Conservation (phyloP, 2,113 vertebrate species). For the Zapornia atra region DNA sequence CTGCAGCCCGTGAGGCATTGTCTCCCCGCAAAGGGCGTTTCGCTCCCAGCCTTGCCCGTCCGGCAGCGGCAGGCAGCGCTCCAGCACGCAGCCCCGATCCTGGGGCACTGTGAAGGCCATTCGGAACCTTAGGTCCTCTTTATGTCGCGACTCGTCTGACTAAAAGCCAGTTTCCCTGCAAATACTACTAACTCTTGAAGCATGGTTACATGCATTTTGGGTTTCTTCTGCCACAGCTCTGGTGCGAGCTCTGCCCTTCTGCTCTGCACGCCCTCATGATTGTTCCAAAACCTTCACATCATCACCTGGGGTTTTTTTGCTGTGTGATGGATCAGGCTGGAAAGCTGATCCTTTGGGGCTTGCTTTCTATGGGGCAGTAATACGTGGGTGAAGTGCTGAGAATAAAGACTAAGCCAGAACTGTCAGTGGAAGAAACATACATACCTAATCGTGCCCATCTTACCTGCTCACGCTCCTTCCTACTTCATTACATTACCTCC, state of each 20-base stretch:
- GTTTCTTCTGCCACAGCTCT: not conserved
- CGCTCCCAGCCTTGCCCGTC: too few species aligned
- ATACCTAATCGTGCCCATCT: not conserved
- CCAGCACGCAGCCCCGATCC: rapidly evolving
- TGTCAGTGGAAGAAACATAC: not conserved
- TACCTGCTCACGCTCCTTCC: not conserved
- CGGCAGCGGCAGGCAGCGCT: rapidly evolving
- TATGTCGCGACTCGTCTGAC: not conserved
- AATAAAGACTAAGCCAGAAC: not conserved
- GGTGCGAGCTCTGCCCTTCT: not conserved
- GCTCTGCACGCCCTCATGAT: rapidly evolving
- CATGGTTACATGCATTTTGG: rapidly evolving
- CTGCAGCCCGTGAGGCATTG: rapidly evolving
- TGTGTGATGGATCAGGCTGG: not conserved
- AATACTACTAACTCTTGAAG: too few species aligned
- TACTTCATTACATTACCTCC: not conserved
- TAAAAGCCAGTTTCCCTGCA: not conserved
- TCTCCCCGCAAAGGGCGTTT: not conserved
- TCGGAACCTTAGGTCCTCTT: not conserved
- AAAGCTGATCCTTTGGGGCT: not conserved
- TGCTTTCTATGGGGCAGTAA: not conserved
- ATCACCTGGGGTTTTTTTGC: not conserved
- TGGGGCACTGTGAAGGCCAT: too few species aligned
- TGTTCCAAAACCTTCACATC: not conserved
- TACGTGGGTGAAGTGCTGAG: not conserved